Percentiles rank a stretch among this genome's conserved stretches.
Evolutionary conservation across 2,888 invertebrate genomes (phyloP).

Genomic region (Orgyia antiqua): DNA sequence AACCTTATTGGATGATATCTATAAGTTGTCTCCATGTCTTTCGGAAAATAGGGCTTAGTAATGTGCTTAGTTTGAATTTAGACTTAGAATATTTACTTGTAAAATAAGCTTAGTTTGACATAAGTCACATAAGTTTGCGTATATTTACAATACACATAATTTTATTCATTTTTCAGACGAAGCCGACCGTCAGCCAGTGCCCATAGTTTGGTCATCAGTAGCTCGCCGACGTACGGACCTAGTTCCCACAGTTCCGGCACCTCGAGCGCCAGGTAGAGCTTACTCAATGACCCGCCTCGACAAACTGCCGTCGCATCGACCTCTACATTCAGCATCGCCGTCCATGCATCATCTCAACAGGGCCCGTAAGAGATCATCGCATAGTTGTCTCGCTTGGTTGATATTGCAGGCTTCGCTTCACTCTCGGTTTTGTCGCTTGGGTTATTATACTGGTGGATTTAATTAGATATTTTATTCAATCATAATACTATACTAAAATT

Average conservation of each 20-base stretch:
- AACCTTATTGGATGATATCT: too few species aligned
- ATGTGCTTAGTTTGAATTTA: too few species aligned
- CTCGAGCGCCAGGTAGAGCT: constrained; percentile 83
- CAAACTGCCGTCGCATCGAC: constrained; percentile 49
- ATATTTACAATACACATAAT: too few species aligned
- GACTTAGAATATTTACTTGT: too few species aligned
- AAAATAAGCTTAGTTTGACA: too few species aligned
- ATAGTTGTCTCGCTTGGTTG: constrained; percentile 11
- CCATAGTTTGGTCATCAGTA: constrained; percentile 85
- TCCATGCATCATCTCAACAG: constrained; percentile 60
- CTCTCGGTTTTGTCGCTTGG: neutral
- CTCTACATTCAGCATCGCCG: constrained; percentile 45
- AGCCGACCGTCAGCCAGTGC: constrained; percentile 47
- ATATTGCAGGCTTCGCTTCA: constrained; percentile 10
- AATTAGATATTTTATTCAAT: too few species aligned
- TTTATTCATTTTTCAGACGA: too few species aligned
- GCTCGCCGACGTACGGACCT: constrained; percentile 93
- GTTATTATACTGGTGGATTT: too few species aligned
- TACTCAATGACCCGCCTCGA: constrained; percentile 96
- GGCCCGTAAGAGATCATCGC: constrained; percentile 45
- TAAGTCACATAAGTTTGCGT: too few species aligned
- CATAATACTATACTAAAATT: too few species aligned
- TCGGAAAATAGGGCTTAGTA: too few species aligned
- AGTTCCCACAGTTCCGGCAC: constrained; percentile 90
- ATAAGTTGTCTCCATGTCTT: too few species aligned